These are phyloP conservation scores for Drosophila oshimai DNA, from an alignment of 1,140 invertebrate species.

Conservation along the genomic window DNA sequence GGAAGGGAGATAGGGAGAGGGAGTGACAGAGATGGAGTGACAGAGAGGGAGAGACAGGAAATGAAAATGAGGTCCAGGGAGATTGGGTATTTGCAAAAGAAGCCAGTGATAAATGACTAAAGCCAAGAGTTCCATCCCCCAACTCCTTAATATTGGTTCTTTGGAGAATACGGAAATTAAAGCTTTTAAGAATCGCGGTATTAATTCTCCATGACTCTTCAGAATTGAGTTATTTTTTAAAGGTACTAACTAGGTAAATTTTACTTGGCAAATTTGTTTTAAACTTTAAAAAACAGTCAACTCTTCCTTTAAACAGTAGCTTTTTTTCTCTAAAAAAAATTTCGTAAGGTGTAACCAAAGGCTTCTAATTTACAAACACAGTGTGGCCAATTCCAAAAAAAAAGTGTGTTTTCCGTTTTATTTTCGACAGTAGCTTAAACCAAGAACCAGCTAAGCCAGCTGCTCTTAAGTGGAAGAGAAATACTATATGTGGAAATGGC, in stretches of 20 bases:
- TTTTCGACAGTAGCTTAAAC: background rate
- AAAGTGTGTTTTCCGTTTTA: too few relatives aligned
- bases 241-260: too few relatives aligned
- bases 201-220: too few relatives aligned
- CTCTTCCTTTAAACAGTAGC: too few relatives aligned
- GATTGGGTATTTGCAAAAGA: conserved; percentile 33
- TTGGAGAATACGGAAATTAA: background rate
- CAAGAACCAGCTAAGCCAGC: background rate
- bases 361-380: background rate
- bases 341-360: background rate
- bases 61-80: background rate
- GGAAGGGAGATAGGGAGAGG: background rate
- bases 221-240: too few relatives aligned
- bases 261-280: too few relatives aligned
- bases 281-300: too few relatives aligned
- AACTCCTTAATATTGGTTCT: background rate
- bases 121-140: background rate
- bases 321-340: too few relatives aligned
- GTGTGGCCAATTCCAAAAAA: too few relatives aligned
- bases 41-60: background rate
- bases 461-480: background rate
- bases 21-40: background rate
- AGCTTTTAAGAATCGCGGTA: too few relatives aligned
- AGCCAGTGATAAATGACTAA: conserved; percentile 69
- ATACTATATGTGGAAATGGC: conserved; percentile 18